Conservation (phyloP, 2,113 vertebrate species). For the Erythrocebus patas region DNA sequence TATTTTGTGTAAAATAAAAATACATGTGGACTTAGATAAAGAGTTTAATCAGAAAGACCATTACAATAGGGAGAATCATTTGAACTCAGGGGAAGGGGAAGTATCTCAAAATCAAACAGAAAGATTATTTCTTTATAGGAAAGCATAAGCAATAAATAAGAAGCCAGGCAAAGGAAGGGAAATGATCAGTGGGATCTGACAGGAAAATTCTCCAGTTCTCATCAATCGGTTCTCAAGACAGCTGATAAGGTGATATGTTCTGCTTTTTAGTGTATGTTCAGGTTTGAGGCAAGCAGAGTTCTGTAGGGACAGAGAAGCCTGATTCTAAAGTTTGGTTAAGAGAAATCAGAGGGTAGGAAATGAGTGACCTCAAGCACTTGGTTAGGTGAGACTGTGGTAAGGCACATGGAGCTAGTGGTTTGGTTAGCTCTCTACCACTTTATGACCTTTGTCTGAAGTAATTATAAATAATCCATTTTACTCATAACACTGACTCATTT, state of each 20-base stretch:
- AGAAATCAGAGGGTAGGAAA: neutral
- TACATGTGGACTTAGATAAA: neutral
- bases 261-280: neutral
- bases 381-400: neutral
- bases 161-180: neutral
- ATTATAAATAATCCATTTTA: neutral
- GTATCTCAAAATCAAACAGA: neutral
- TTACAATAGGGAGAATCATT: neutral
- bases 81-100: neutral
- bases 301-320: neutral
- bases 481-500: neutral
- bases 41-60: neutral
- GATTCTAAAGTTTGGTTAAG: neutral
- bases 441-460: neutral
- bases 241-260: neutral
- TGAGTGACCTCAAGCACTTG: neutral
- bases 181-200: neutral
- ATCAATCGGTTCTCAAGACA: neutral
- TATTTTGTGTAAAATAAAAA: neutral
- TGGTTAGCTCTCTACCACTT: neutral
- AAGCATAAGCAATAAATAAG: neutral
- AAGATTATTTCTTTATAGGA: neutral
- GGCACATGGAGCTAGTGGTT: neutral
- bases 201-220: neutral
- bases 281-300: neutral